Evolutionary conservation across 2,113 vertebrate species (phyloP).

Genomic region (Grantiella picta): DNA sequence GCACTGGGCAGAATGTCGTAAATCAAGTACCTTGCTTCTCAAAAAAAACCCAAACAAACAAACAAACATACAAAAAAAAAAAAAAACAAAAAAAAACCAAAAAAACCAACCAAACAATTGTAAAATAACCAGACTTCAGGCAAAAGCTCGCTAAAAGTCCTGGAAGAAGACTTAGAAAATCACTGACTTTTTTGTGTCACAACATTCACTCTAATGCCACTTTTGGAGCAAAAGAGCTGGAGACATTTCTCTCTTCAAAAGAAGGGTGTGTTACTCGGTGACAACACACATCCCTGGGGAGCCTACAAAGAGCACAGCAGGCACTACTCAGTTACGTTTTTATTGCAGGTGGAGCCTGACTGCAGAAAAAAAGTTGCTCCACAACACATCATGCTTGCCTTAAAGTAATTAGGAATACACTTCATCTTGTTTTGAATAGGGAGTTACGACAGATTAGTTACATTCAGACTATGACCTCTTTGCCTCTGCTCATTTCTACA

Average conservation of each 20-base stretch:
- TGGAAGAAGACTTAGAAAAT: not conserved
- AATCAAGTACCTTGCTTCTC: not conserved
- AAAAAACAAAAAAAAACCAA: not conserved
- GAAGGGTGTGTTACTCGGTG: accelerated
- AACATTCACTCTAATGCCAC: not conserved
- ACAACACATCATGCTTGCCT: not conserved
- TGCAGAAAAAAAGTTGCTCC: not conserved
- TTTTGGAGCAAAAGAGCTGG: not conserved
- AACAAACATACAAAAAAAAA: too few species aligned
- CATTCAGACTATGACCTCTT: not conserved
- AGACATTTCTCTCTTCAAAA: not conserved
- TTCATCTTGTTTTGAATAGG: not conserved
- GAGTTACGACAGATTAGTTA: not conserved
- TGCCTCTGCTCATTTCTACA: not conserved
- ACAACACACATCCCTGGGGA: not conserved
- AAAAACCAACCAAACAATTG: not conserved
- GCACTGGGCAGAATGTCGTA: not conserved
- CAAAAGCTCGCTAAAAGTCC: not conserved
- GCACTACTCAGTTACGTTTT: not conserved
- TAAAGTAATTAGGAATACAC: not conserved
- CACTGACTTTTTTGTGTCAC: not conserved
- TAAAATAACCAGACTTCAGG: not conserved
- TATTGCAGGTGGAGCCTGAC: not conserved
- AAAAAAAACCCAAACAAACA: not conserved
- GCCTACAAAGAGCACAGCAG: not conserved